A percentile compares a stretch with the other conserved stretches of the same genome.
These are phyloP conservation scores for Gasteruption jaculator DNA, from an alignment of 2,888 invertebrate genomes.

Conservation along the genomic window DNA sequence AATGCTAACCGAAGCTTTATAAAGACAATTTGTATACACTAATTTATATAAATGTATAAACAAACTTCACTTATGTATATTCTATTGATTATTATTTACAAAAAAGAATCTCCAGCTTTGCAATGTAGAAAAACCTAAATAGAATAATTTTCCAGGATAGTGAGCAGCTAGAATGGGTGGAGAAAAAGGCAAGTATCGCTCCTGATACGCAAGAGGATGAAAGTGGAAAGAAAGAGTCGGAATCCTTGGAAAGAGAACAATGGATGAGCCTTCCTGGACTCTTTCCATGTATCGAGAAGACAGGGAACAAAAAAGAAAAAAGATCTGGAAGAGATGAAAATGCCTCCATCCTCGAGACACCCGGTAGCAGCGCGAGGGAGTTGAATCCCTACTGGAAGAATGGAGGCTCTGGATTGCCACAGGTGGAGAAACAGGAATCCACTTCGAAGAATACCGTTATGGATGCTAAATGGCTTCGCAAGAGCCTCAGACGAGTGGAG, in stretches of 20 bases:
- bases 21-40: too few species aligned
- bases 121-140: too few species aligned
- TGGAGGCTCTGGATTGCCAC: conserved; percentile 81
- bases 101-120: too few species aligned
- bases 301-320: conserved; percentile 49
- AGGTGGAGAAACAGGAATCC: conserved; percentile 44
- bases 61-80: too few species aligned
- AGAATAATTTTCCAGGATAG: too few species aligned
- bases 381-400: conserved; percentile 91
- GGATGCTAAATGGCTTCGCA: conserved; percentile 55
- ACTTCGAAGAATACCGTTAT: conserved; percentile 11
- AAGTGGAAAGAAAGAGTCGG: conserved; percentile 23
- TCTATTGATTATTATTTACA: too few species aligned
- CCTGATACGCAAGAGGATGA: conserved; percentile 8
- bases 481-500: conserved; percentile 55
- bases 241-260: conserved; percentile 58
- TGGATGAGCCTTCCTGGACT: conserved; percentile 74
- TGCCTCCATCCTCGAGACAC: conserved; percentile 62
- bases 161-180: conserved; percentile 61
- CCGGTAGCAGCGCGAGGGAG: conserved; percentile 70
- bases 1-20: too few species aligned
- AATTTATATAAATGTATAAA: too few species aligned
- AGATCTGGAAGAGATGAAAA: conserved; percentile 53
- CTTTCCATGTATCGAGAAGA: conserved; percentile 51
- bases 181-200: conserved; percentile 46